Evolutionary conservation across 2,113 vertebrate genomes (phyloP).

Genomic region (Lasiurus borealis): DNA sequence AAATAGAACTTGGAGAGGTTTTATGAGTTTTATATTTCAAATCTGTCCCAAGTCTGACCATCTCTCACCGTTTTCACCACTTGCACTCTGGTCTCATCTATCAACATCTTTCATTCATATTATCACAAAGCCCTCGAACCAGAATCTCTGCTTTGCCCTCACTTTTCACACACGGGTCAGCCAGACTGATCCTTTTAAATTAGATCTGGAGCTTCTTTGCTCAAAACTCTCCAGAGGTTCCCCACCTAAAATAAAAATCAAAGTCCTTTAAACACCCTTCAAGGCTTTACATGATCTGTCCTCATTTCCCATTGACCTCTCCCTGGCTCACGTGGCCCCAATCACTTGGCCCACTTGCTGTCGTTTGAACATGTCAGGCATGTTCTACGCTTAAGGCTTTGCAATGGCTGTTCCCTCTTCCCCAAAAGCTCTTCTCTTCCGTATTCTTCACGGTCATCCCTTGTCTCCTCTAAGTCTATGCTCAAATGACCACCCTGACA

Average conservation of each 20-base stretch:
- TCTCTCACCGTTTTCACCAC: background rate
- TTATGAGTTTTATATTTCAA: background rate
- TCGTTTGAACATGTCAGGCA: no score
- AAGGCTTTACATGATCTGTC: background rate
- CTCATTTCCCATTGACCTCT: background rate
- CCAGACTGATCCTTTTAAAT: background rate
- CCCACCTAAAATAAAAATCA: background rate
- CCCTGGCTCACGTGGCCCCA: background rate
- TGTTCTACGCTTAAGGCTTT: background rate
- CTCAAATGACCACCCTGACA: background rate
- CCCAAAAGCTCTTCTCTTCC: background rate
- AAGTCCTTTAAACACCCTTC: background rate
- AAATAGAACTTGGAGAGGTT: slow-evolving; percentile 19
- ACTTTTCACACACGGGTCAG: background rate
- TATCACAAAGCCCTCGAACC: background rate
- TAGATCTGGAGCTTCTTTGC: slow-evolving; percentile 11
- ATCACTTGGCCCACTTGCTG: background rate
- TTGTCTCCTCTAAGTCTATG: background rate
- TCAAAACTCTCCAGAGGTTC: background rate
- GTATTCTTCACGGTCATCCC: background rate
- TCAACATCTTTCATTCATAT: background rate
- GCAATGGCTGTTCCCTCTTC: background rate
- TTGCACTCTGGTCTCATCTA: background rate
- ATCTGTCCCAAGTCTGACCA: background rate
- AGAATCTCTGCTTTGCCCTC: background rate